Conservation (phyloP, 2,113 vertebrate species). For the Calyptommatus sinebrachiatus region DNA sequence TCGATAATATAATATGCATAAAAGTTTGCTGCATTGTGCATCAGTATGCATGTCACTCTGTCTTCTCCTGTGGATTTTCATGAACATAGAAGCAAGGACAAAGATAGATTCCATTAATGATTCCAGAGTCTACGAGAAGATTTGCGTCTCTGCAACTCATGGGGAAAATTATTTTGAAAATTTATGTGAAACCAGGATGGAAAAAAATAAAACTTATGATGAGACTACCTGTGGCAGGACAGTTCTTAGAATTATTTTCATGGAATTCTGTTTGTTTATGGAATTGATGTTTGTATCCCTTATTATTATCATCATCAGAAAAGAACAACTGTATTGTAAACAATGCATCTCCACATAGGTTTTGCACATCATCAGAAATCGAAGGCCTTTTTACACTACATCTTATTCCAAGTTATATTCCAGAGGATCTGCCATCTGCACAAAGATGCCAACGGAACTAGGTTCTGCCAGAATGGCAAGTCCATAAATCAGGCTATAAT, state of each 20-base stretch:
- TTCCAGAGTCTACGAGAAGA: conserved; percentile 27
- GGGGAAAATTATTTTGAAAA: conserved; percentile 17
- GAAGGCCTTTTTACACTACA: too few relatives aligned
- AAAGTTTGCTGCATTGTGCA: not conserved
- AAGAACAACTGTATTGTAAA: too few relatives aligned
- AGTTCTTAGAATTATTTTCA: too few relatives aligned
- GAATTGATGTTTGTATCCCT: not conserved
- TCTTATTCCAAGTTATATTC: too few relatives aligned
- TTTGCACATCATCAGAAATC: not conserved
- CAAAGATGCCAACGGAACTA: too few relatives aligned
- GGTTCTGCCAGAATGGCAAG: too few relatives aligned
- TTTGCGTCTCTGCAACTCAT: conserved; percentile 35
- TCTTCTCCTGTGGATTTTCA: conserved; percentile 13
- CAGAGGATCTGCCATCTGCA: too few relatives aligned
- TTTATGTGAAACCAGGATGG: not conserved
- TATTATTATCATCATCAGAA: too few relatives aligned
- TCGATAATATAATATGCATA: not conserved
- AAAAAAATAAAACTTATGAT: not conserved
- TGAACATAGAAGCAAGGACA: not conserved
- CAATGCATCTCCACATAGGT: not conserved
- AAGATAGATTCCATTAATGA: conserved; percentile 37
- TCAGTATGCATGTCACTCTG: conserved; percentile 24
- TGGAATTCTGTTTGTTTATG: too few relatives aligned
- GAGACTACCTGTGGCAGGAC: not conserved
- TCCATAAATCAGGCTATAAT: too few relatives aligned